Percentiles rank a stretch among this genome's conserved stretches.
These are phyloP conservation scores for Ricordea florida DNA, from an alignment of 92 coral and sea anemone species.

Conservation along the genomic window DNA sequence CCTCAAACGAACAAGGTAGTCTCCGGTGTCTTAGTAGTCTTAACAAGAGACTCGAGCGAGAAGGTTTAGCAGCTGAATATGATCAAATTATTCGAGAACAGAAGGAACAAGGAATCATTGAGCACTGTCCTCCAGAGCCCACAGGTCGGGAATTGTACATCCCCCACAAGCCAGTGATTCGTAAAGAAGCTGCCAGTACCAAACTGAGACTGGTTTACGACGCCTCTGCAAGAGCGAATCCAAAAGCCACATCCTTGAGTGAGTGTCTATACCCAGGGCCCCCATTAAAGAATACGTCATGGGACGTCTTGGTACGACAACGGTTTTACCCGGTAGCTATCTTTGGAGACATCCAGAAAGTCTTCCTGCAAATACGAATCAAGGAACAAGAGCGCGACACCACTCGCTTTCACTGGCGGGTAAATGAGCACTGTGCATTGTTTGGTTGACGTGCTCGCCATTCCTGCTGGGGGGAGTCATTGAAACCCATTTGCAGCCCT, in stretches of 20 bases:
- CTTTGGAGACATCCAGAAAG: slow-evolving; percentile 28
- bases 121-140: slow-evolving; percentile 7
- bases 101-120: slow-evolving; percentile 10
- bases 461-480: too few species aligned
- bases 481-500: neutral
- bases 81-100: slow-evolving; percentile 22
- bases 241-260: neutral
- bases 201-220: slow-evolving; percentile 15
- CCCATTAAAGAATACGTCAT: neutral
- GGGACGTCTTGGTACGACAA: slow-evolving; percentile 19
- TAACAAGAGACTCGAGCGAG: slow-evolving; percentile 2
- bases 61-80: slow-evolving; percentile 9
- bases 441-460: slow-evolving; percentile 1
- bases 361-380: slow-evolving; percentile 16
- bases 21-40: slow-evolving; percentile 4
- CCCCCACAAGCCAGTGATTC: slow-evolving; percentile 16
- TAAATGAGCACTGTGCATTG: neutral
- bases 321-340: slow-evolving; percentile 7
- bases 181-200: too few species aligned
- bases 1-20: slow-evolving; percentile 25
- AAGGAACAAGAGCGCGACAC: slow-evolving; percentile 17
- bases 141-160: slow-evolving; percentile 24
- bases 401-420: slow-evolving; percentile 6
- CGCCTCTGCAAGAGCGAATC: slow-evolving; percentile 4
- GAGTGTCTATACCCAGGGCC: slow-evolving; percentile 22